Evolutionary conservation across 2,888 invertebrate genomes (phyloP).

Genomic region (Nomada fabriciana): DNA sequence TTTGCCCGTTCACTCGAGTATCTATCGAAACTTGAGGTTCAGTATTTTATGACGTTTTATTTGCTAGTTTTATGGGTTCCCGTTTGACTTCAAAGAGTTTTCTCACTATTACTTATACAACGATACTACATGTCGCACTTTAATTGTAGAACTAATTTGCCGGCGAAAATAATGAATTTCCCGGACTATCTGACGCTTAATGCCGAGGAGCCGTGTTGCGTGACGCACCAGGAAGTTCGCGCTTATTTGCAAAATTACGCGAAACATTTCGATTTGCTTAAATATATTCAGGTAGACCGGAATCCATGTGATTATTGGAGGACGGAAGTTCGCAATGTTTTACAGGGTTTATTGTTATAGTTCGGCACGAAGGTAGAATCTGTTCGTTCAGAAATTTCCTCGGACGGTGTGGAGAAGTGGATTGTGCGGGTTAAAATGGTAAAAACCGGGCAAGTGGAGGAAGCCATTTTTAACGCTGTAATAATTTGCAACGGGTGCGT

Average conservation of each 20-base stretch:
- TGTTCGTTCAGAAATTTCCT: conserved; percentile 71
- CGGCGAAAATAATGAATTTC: conserved; percentile 92
- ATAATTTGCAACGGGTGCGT: conserved; percentile 89
- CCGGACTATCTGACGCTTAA: conserved; percentile 88
- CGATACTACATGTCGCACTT: not conserved
- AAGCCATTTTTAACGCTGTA: conserved; percentile 87
- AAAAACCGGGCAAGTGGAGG: conserved; percentile 82
- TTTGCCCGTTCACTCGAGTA: conserved; percentile 90
- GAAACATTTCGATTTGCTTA: conserved; percentile 87
- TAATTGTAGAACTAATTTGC: conserved; percentile 89
- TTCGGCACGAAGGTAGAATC: conserved; percentile 85
- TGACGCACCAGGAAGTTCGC: conserved; percentile 88
- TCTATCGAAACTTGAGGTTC: conserved; percentile 91
- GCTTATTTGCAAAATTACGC: conserved; percentile 89
- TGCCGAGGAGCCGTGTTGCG: conserved; percentile 86
- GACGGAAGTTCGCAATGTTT: not conserved
- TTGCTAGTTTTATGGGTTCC: not conserved
- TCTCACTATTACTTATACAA: too few species aligned
- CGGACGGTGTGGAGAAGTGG: conserved; percentile 81
- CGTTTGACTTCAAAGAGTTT: not conserved
- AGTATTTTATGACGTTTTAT: not conserved
- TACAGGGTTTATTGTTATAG: conserved; percentile 76
- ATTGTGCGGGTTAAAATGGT: conserved; percentile 85
- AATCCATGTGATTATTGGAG: not conserved
- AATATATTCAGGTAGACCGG: conserved; percentile 87